Base-by-base conservation (phyloP, 2,113 vertebrate genomes). In the Bos indicus region DNA sequence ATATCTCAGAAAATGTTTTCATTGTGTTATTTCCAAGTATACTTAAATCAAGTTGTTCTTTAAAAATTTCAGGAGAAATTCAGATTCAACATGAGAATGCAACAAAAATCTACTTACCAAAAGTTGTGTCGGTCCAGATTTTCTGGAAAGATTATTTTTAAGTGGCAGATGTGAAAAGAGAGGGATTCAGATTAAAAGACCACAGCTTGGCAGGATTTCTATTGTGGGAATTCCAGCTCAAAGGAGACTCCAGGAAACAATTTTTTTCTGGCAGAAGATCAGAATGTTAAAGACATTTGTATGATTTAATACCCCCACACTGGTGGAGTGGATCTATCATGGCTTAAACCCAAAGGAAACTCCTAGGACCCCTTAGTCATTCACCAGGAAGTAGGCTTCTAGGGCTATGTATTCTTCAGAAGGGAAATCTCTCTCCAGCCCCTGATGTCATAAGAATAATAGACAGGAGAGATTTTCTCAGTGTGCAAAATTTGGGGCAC, bases 1-100 rank as follows among this genome's bases (percentile, higher is more conserved):
- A 23, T 59, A 62, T 51, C 67, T 91, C 46, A 82, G 89, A 67
- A 94, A 93, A 91, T 46, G 33, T 88, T 95, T 94, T 64, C 54
- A 82, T 85, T 78, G 93, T 88, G 28, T 64, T 91, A n/a, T 88
- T 96, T 96, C 80, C 64, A 95, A 88, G 57, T 30, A 48, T 30
- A 59, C 46, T 97, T 82, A 92, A 96, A 77, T 95, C 54, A 95
- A 88, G 64, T n/a, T 48, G 51, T 59, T 54, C 77, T 90, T 88
- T 77, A 77, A 92, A 74, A 74, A n/a, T 88, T 91, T 81, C 88
- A 52, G 48, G 40, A 84, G 74, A 81, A 74, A 90, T 88, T 92
- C 51, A 80, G 51, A 84, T 92, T 90, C 64, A 48, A 26, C 62
- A 33, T 13, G 26, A 80, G 78, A 93, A 84, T n/a, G 9, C 16